phyloP scores from a whole-genome alignment of 2,113 vertebrate species.

The Lutjanus erythropterus region DNA sequence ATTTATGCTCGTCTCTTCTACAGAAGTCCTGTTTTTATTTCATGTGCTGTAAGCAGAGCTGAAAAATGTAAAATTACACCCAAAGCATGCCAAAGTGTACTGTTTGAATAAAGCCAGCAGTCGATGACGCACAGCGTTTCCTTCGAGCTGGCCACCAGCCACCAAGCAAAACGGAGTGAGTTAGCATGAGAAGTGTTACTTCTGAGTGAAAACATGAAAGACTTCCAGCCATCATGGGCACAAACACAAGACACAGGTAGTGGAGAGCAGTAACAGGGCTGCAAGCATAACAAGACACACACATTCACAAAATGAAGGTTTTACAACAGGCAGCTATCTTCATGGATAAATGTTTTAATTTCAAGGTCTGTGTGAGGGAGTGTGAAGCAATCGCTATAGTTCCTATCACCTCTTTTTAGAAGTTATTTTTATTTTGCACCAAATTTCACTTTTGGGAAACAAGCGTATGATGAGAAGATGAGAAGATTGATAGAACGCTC shows the following conservation, averaged over 20 bases:
- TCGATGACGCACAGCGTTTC: constrained; percentile 33
- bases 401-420: not conserved
- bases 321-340: constrained; percentile 58
- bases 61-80: constrained; percentile 37
- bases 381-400: not conserved
- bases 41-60: constrained; percentile 27
- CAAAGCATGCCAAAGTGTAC: constrained; percentile 44
- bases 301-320: not conserved
- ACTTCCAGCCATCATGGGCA: constrained; percentile 28
- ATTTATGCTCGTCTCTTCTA: constrained; percentile 29
- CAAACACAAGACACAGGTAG: constrained; percentile 23
- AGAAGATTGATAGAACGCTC: not conserved
- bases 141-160: constrained; percentile 40
- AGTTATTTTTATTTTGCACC: not conserved
- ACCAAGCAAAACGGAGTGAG: constrained; percentile 27
- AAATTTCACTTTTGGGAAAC: not conserved
- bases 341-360: constrained; percentile 65
- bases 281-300: constrained; percentile 33
- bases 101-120: constrained; percentile 40
- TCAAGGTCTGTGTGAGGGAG: not conserved
- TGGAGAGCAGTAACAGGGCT: not conserved
- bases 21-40: constrained; percentile 42
- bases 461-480: not conserved
- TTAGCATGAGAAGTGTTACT: constrained; percentile 35
- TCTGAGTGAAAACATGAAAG: constrained; percentile 31